Conservation (phyloP, 2,797 vertebrate genomes). For the Nannoperca australis region DNA sequence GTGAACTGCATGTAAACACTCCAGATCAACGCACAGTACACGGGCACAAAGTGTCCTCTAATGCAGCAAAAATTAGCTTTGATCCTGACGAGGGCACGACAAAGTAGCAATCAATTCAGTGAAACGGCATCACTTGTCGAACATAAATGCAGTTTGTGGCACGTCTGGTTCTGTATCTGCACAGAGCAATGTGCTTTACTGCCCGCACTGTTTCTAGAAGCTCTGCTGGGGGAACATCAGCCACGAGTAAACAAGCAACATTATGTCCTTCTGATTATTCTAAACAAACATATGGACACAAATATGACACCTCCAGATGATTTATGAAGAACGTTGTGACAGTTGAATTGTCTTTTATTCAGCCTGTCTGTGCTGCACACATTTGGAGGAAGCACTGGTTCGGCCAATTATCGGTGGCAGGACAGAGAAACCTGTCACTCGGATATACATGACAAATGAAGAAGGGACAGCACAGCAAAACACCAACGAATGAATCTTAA, state of each 20-base stretch:
- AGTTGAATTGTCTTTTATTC: constrained; percentile 64
- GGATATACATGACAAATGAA: constrained; percentile 69
- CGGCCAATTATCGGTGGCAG: constrained; percentile 74
- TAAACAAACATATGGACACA: constrained; percentile 67
- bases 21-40: constrained; percentile 67
- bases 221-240: constrained; percentile 54
- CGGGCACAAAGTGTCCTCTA: constrained; percentile 72
- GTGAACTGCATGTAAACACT: constrained; percentile 79
- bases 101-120: constrained; percentile 60
- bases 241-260: constrained; percentile 60
- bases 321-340: constrained; percentile 73
- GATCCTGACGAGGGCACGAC: constrained; percentile 61
- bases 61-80: constrained; percentile 76
- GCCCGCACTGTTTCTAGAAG: constrained; percentile 31
- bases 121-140: constrained; percentile 54
- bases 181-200: constrained; percentile 51
- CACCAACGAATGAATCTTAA: constrained; percentile 49
- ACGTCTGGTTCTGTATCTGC: constrained; percentile 39
- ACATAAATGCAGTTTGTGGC: constrained; percentile 44
- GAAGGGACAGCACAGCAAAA: constrained; percentile 47
- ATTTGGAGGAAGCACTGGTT: constrained; percentile 65
- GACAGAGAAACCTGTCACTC: constrained; percentile 72
- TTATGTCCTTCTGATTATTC: constrained; percentile 68
- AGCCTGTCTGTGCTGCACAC: constrained; percentile 60
- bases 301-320: constrained; percentile 74